phyloP scores from a whole-genome alignment of 1,140 invertebrate genomes.

The Solenopsis fugax region DNA sequence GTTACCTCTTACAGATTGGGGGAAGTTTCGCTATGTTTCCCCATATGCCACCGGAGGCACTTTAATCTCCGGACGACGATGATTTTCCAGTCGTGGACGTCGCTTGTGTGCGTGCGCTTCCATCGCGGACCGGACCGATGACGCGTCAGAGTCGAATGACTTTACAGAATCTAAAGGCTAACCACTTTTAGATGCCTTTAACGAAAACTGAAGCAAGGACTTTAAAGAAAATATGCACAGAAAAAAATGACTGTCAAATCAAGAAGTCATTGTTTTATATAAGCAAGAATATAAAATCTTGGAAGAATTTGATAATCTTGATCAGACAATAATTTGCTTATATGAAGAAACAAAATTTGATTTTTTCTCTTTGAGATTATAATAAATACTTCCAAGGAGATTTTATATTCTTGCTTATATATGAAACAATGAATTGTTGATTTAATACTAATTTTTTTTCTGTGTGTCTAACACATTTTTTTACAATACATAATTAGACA shows the following conservation, averaged over 20 bases:
- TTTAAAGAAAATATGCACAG: not conserved
- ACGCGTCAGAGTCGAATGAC: not conserved
- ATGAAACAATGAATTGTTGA: too few relatives aligned
- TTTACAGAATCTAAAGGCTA: constrained; percentile 6
- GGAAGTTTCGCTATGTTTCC: constrained; percentile 50
- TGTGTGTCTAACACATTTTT: not conserved
- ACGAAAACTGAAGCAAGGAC: not conserved
- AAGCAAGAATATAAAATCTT: too few relatives aligned
- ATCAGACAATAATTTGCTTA: too few relatives aligned
- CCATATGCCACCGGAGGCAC: constrained; percentile 51
- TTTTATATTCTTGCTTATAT: too few relatives aligned
- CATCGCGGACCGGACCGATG: not conserved
- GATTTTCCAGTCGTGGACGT: constrained; percentile 32
- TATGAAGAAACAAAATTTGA: too few relatives aligned
- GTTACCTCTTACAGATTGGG: constrained; percentile 59
- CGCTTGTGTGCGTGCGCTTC: not conserved
- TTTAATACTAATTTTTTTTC: too few relatives aligned
- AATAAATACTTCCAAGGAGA: too few relatives aligned
- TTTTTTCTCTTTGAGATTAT: too few relatives aligned
- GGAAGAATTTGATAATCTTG: too few relatives aligned
- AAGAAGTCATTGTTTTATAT: too few relatives aligned
- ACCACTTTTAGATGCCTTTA: not conserved
- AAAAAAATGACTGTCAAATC: too few relatives aligned
- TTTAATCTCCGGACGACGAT: constrained; percentile 55
- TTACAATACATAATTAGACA: not conserved